Base-by-base conservation (phyloP, 2,113 vertebrate species). In the Microcebus murinus region DNA sequence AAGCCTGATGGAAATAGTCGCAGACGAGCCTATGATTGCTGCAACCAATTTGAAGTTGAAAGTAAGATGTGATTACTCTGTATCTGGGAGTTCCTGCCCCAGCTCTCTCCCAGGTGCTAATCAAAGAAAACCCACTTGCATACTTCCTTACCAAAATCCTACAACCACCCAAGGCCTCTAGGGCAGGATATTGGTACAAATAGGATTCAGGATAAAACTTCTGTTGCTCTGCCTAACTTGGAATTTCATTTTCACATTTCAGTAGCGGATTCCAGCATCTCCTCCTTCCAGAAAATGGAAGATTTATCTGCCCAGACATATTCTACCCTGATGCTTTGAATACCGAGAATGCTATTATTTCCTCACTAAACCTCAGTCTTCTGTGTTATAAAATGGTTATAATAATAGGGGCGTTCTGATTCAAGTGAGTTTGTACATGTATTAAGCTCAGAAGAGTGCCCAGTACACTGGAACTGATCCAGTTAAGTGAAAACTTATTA, bases 1-100 rank as follows among this genome's bases (percentile, higher is more conserved):
- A 89, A 93, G 94, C 92, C 79, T 87, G 96, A 92, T 81, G 91
- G 73, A 96, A 96, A 97, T 95, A 79, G 18, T 57, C 93, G 94
- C 65, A 23, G 79, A 65, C 92, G 96, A 94, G 79, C n/a, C 0
- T 84, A 34, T 84, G 90, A 97, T 97, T 97, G 87, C 96, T 57
- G 48, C 42, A 70, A 87, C 48, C 84, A 96, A 94, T 95, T 96
- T 97, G 52, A 90, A 90, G 87, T 83, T 55, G 50, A 12, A 89
- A 96, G 79, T 59, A 42, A 91, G 96, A 86, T 74, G 82, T 76
- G 89, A 96, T 96, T 97, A 61, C 65, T 90, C 31, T 71, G 45
- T 61, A 8, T 93, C 77, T 88, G 55, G 52, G 68, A 65, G 89
- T 80, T 95, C 52, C 80, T 87, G 65, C 11, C 25, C 48, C 57